These are phyloP conservation scores for Melanophora roralis DNA, from an alignment of 2,888 invertebrate species.

Conservation along the genomic window DNA sequence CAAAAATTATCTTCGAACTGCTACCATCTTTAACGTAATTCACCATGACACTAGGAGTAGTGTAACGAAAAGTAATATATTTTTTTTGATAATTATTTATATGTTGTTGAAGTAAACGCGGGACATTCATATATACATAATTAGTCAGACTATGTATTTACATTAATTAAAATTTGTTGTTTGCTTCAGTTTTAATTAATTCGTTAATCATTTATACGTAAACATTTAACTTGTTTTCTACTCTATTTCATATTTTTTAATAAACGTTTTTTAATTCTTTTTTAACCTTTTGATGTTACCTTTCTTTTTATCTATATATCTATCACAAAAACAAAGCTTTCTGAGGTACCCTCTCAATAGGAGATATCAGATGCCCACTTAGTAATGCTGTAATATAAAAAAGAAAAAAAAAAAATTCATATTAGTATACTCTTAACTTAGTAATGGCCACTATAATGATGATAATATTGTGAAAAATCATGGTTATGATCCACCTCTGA, in stretches of 20 bases:
- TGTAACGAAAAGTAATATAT: too few species aligned
- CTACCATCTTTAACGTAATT: too few species aligned
- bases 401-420: slow-evolving; percentile 20
- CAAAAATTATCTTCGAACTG: too few species aligned
- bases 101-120: background rate
- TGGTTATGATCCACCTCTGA: slow-evolving; percentile 17
- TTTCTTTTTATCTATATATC: background rate
- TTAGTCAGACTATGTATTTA: slow-evolving; percentile 1
- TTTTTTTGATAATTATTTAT: background rate
- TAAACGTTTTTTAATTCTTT: background rate
- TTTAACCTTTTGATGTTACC: background rate
- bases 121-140: background rate
- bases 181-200: slow-evolving; percentile 15
- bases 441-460: slow-evolving; percentile 9
- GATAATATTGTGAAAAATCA: background rate
- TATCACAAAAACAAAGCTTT: slow-evolving; percentile 15
- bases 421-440: slow-evolving; percentile 24
- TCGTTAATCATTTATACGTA: slow-evolving; percentile 37
- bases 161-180: background rate
- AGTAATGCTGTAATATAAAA: slow-evolving; percentile 45
- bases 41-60: too few species aligned
- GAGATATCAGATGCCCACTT: slow-evolving; percentile 35
- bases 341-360: background rate
- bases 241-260: background rate
- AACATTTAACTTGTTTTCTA: slow-evolving; percentile 12